These are phyloP conservation scores for Megalopta genalis DNA, from an alignment of 1,140 invertebrate species.

Conservation along the genomic window DNA sequence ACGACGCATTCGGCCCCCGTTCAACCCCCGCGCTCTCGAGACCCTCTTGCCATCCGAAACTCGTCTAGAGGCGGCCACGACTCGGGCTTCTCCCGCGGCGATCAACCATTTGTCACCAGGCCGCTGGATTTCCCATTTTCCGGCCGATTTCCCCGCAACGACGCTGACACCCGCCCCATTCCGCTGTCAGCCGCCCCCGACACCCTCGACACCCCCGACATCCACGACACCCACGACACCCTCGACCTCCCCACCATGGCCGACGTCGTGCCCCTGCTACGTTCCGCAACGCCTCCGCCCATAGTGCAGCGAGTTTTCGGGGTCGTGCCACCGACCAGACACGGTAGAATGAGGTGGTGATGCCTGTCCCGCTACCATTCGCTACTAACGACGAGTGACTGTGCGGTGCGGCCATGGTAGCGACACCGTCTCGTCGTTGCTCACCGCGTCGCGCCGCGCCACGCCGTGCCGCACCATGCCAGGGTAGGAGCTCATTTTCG, in stretches of 20 bases:
- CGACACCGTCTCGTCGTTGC: background rate
- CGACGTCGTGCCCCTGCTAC: background rate
- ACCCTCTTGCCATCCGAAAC: background rate
- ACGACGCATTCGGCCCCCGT: conserved; percentile 36
- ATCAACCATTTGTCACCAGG: conserved; percentile 78
- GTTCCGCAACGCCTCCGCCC: conserved; percentile 18
- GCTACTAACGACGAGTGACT: conserved; percentile 19
- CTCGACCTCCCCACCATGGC: background rate
- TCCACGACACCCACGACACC: background rate
- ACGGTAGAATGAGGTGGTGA: conserved; percentile 44
- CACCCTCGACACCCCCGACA: background rate
- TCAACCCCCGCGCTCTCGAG: conserved; percentile 5
- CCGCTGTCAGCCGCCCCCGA: conserved; percentile 1
- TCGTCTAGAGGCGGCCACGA: conserved; percentile 8
- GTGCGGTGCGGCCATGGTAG: background rate
- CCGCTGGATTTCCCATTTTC: conserved; percentile 80
- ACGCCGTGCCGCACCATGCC: no score
- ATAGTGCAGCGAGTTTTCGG: conserved; percentile 18
- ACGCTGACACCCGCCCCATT: conserved; percentile 46
- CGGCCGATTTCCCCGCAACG: conserved; percentile 75
- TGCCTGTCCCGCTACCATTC: conserved; percentile 19
- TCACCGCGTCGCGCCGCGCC: no score
- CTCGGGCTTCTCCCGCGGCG: conserved; percentile 42
- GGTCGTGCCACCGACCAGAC: background rate
- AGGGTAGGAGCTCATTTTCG: no score